A percentile compares a stretch with the other conserved stretches of the same genome.
phyloP scores from a whole-genome alignment of 2,888 invertebrate species.

The Eupithecia exiguata region DNA sequence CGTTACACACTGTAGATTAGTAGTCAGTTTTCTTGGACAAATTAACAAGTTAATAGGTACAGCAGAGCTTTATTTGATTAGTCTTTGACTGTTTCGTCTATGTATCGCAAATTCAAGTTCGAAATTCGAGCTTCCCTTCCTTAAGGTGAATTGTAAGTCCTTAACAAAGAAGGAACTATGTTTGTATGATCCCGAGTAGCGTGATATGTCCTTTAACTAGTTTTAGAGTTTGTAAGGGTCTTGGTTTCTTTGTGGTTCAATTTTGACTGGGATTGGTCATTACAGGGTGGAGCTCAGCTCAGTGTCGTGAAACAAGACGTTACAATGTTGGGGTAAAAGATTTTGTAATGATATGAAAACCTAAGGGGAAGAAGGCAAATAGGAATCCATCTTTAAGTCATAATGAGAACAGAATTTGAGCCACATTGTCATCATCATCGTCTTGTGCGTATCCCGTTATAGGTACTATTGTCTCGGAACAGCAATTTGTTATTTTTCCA shows the following conservation, averaged over 20 bases:
- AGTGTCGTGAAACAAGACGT: conserved; percentile 10
- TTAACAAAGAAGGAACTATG: neutral
- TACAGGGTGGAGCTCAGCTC: conserved; percentile 17
- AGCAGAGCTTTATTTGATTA: neutral
- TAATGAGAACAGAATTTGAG: neutral
- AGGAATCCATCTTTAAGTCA: neutral
- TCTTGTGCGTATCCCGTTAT: neutral
- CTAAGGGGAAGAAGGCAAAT: neutral
- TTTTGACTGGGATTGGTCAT: conserved; percentile 31
- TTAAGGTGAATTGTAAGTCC: neutral
- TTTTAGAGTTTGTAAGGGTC: conserved; percentile 29
- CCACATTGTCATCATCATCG: neutral
- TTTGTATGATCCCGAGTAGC: conserved; percentile 5
- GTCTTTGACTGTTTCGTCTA: neutral
- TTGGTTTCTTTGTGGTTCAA: conserved; percentile 36
- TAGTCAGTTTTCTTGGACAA: neutral
- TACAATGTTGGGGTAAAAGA: neutral
- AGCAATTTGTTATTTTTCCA: no score
- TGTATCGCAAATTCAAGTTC: neutral
- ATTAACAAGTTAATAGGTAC: no score
- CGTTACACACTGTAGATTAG: no score
- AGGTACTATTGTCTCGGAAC: neutral
- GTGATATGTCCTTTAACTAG: conserved; percentile 23
- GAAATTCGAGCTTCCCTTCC: neutral
- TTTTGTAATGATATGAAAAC: conserved; percentile 1